Base-by-base conservation (phyloP, 2,113 vertebrate genomes). In the Trichomycterus rosablanca region DNA sequence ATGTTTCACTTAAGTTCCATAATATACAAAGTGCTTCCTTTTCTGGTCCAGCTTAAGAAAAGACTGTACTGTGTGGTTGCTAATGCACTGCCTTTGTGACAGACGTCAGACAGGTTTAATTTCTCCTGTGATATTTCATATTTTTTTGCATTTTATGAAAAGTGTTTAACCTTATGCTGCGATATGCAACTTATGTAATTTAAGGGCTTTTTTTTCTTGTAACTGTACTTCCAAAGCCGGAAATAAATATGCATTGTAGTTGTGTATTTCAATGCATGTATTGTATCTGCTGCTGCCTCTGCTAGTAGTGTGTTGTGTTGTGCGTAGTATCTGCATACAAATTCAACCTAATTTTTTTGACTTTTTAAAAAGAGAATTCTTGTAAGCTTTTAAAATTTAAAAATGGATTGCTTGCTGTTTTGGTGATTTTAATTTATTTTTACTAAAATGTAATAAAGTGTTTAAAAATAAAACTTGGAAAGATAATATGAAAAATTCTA, bases 11-110 rank as follows among this genome's bases (percentile, higher is more conserved):
- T 12, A 24, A 22, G 40, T 48, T 49, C 15, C 54, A 35, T 4
- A 44, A 34, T 24, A 71, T 58, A 51, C 48, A 9, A 66, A 71
- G 58, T 57, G 58, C 63, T 67, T 62, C 55, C 37, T 34, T 43
- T 15, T 15, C 5, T 50, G 5, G 19, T 32, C n/a, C n/a, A 39
- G 12, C 24, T 23, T 10, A 53, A 44, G 14, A 26, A 57, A 57
- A n/a, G n/a, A n/a, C n/a, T n/a, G n/a, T n/a, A n/a, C n/a, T n/a
- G n/a, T 51, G 49, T 32, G 49, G 8, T 51, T 19, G 30, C 22
- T 26, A 14, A 55, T 20, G 2, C 24, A 28, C 20, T 40, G 32
- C 34, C 22, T 44, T 12, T 22, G 20, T 44, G 5, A 20, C 3
- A 10, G 24, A 30, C 28, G 34, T 51, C 14, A 18, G n/a, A 22